Percentiles rank a stretch among this genome's conserved stretches.
phyloP scores from a whole-genome alignment of 2,888 invertebrate species.

The Acleris literana region DNA sequence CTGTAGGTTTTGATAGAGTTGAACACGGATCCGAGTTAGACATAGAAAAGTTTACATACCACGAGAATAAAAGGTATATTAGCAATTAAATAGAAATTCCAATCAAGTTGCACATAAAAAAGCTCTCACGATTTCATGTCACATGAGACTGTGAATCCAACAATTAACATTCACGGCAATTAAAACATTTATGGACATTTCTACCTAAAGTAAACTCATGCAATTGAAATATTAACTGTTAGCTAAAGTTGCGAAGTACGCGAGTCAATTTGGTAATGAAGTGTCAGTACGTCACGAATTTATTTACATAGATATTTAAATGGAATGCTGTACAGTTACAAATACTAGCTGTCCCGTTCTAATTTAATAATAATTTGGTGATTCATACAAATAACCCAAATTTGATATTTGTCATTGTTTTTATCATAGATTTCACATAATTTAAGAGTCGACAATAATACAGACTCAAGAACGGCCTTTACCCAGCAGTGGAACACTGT shows the following conservation, averaged over 20 bases:
- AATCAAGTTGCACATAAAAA: background rate
- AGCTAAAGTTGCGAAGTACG: conserved; percentile 76
- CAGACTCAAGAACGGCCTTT: too few relatives aligned
- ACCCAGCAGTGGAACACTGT: too few relatives aligned
- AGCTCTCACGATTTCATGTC: conserved; percentile 24
- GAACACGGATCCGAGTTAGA: background rate
- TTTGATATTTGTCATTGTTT: background rate
- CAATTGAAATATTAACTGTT: conserved; percentile 61
- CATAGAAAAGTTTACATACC: background rate
- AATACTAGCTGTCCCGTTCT: conserved; percentile 28
- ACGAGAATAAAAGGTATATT: conserved; percentile 8
- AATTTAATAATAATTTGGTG: conserved; percentile 20
- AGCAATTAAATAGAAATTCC: conserved; percentile 3
- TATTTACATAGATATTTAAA: conserved; percentile 45
- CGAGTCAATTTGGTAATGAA: conserved; percentile 73
- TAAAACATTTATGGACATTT: conserved; percentile 30
- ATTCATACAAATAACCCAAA: conserved; percentile 5
- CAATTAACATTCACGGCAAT: conserved; percentile 24
- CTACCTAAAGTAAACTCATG: conserved; percentile 43
- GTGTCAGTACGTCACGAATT: conserved; percentile 61
- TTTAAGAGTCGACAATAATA: too few relatives aligned
- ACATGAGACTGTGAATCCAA: conserved; percentile 21
- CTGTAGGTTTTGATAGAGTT: too few relatives aligned
- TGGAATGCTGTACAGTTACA: conserved; percentile 40
- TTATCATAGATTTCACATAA: too few relatives aligned